phyloP scores from a whole-genome alignment of 2,888 invertebrate genomes.

The Aphelenchoides bicaudatus region DNA sequence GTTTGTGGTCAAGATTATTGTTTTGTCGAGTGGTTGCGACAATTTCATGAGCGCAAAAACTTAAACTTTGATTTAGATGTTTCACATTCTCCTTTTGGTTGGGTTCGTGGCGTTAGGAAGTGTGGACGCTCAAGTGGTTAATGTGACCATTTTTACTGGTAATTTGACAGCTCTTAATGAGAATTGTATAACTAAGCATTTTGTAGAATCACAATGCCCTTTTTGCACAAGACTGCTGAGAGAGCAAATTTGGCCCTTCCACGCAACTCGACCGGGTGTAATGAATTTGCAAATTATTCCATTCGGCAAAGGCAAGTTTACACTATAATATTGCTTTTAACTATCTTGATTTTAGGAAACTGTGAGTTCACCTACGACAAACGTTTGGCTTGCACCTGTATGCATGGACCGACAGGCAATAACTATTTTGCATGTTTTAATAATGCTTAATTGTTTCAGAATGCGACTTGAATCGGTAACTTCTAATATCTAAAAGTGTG shows the following conservation, averaged over 20 bases:
- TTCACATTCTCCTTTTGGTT: background rate
- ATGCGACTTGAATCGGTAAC: too few species aligned
- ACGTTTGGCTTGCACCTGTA: slow-evolving; percentile 55
- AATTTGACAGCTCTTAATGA: too few species aligned
- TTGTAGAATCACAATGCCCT: slow-evolving; percentile 60
- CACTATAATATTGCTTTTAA: slow-evolving; percentile 37
- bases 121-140: slow-evolving; percentile 32
- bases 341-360: slow-evolving; percentile 59
- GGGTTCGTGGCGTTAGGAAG: background rate
- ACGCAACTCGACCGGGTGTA: slow-evolving; percentile 54
- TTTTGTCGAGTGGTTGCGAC: too few species aligned
- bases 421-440: too few species aligned
- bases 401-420: slow-evolving; percentile 60
- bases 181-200: too few species aligned
- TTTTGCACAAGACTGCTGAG: slow-evolving; percentile 55
- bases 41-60: too few species aligned
- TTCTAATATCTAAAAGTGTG: too few species aligned
- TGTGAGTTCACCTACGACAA: slow-evolving; percentile 56
- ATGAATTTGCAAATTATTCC: slow-evolving; percentile 55
- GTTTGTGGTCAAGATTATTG: too few species aligned
- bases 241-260: slow-evolving; percentile 60
- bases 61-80: background rate
- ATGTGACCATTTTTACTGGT: slow-evolving; percentile 56
- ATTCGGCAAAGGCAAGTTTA: slow-evolving; percentile 3
- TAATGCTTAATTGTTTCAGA: too few species aligned